A percentile compares a stretch with the other conserved stretches of the same genome.
These are phyloP conservation scores for Circaetus cinerascens DNA, from an alignment of 2,113 vertebrate species.

Conservation along the genomic window DNA sequence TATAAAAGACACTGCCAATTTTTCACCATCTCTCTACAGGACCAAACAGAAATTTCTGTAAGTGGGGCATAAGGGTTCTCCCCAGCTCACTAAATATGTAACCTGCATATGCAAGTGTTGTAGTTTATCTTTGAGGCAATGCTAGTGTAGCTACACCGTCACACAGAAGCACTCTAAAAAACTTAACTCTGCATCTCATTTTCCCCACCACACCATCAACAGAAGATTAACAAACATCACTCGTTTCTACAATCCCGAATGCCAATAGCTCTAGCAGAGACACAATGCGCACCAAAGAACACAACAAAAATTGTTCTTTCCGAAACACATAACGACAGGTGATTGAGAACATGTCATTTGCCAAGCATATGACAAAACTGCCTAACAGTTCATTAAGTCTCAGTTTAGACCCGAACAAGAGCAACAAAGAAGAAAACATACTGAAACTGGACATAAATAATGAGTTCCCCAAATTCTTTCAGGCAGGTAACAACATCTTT, in stretches of 20 bases:
- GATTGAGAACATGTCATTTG: neutral
- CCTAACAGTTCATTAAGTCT: neutral
- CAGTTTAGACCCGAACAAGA: neutral
- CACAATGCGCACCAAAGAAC: rapidly evolving
- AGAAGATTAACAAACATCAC: neutral
- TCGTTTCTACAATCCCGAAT: rapidly evolving
- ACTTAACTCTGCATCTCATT: neutral
- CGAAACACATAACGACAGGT: neutral
- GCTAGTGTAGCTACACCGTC: neutral
- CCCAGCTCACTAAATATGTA: neutral
- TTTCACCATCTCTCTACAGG: neutral
- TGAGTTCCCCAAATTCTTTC: neutral
- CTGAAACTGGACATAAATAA: neutral
- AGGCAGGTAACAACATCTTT: too few relatives aligned
- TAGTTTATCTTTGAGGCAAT: neutral
- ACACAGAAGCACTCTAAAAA: neutral
- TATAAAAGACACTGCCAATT: neutral
- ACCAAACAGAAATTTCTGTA: neutral
- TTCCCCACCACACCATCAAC: neutral
- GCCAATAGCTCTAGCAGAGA: neutral
- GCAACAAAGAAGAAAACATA: neutral
- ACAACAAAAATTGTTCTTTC: neutral
- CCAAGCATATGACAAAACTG: neutral
- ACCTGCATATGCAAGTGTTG: rapidly evolving
- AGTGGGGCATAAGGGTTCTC: neutral